Evolutionary conservation across 64 coral and sea anemone genomes (phyloP), one percentile per base, ranked within the genome.

Genomic region (Montipora foliosa): DNA sequence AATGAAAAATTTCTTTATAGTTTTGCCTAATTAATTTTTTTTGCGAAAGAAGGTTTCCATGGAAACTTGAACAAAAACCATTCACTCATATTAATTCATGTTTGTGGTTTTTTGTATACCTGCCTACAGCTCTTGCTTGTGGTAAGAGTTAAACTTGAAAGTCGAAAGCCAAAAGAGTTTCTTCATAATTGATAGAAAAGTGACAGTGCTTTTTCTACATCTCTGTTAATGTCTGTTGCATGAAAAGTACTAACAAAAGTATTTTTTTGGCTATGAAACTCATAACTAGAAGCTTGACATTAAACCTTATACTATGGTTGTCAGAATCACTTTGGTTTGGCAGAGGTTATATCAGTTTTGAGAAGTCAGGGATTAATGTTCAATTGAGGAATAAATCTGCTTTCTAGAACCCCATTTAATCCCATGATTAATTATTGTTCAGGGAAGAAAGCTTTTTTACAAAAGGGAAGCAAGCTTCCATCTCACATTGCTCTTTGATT

Each of bases 1-100:
- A 25, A 86, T 71, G 29, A 16, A 67, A 24, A 37, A 64, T 66
- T 84, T 84, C 62, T 66, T 68, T 68, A 76, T 68, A 68, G 37
- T 62, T 67, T 84, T 47, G 45, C 82, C 8, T 71, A 67, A 86
- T 86, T 86, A 71, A 86, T 86, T 86, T 86, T 69, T 16, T 86
- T 69, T 16, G 61, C 66, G 22, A 12, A 86, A n/a, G 44, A 57
- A 9, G 82, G 82, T 86, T 86, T 44, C 19, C 64, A 6, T 71
- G 66, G 82, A 86, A 71, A 86, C 82, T 6, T 50, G 7, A 50
- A 48, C 66, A 17, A 71, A 64, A 70, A 86, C 66, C 62, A 69
- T 44, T 50, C 82, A 71, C 47, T 71, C 45, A 49, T 10, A 68
- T 1, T 57, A 11, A 6, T 5, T 64, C 10, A 67, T 71, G 14